Conservation (phyloP, 2,113 vertebrate genomes). For the Urocolius indicus region DNA sequence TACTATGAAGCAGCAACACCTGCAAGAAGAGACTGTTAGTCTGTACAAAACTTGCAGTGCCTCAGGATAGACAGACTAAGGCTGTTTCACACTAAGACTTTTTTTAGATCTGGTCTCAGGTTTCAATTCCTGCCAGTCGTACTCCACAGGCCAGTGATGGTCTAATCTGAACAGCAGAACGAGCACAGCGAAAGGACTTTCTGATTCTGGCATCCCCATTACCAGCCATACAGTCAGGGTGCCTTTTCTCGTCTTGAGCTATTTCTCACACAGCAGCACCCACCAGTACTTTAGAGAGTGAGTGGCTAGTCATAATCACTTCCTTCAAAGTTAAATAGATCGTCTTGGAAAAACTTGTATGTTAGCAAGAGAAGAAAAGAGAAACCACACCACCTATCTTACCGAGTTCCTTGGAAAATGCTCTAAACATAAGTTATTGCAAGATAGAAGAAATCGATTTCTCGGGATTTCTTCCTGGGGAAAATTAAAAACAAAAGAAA, state of each 20-base stretch:
- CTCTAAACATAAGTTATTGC: background rate
- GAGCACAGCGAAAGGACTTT: background rate
- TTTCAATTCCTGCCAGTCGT: background rate
- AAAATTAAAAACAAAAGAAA: background rate
- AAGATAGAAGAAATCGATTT: background rate
- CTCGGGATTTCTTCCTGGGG: background rate
- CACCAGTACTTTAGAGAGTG: fast-evolving
- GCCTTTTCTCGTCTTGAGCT: background rate
- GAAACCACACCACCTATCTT: background rate
- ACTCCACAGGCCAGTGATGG: background rate
- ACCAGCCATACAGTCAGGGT: fast-evolving
- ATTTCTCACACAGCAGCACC: background rate
- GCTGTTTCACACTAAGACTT: background rate
- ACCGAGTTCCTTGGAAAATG: background rate
- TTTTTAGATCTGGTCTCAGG: background rate
- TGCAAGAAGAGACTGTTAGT: background rate
- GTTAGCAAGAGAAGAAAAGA: background rate
- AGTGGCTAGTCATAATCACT: background rate
- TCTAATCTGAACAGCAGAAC: background rate
- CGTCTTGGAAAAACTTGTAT: background rate
- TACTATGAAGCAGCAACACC: background rate
- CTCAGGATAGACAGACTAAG: background rate
- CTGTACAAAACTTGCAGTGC: background rate
- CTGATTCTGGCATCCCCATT: fast-evolving
- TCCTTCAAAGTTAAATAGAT: background rate